Evolutionary conservation across 2,113 vertebrate genomes (phyloP).

Genomic region (Cheirogaleus medius): DNA sequence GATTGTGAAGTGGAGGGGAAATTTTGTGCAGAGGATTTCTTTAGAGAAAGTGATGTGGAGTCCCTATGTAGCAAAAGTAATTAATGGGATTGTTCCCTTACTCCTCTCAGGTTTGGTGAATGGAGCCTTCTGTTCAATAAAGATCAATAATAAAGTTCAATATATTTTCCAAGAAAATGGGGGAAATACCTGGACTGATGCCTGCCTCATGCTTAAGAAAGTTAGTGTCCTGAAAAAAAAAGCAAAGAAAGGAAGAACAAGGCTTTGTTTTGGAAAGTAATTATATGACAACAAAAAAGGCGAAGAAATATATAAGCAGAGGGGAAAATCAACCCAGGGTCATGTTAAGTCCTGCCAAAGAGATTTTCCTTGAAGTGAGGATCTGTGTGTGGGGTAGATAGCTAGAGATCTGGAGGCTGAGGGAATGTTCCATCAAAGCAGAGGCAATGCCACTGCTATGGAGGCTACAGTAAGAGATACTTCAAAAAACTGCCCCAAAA

Average conservation of each 20-base stretch:
- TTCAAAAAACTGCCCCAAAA: background rate
- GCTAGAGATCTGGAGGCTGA: background rate
- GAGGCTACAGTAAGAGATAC: accelerated
- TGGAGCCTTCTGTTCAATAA: background rate
- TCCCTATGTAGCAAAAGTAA: background rate
- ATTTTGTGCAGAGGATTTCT: background rate
- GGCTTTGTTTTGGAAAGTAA: background rate
- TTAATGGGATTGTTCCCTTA: accelerated
- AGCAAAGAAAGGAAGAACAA: background rate
- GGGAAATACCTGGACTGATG: too few relatives aligned
- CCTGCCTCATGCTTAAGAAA: background rate
- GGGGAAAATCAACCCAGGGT: background rate
- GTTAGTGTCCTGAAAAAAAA: background rate
- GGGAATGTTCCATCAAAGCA: too few relatives aligned
- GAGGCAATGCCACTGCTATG: too few relatives aligned
- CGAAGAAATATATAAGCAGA: background rate
- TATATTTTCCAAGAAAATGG: background rate
- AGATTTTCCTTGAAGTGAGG: background rate
- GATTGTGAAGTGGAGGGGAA: background rate
- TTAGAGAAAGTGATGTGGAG: background rate
- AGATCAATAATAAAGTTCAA: background rate
- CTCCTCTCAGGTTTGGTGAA: background rate
- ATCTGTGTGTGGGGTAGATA: accelerated
- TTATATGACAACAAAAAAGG: background rate
- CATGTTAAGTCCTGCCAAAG: background rate